These are phyloP conservation scores for Amphiduros pacificus DNA, from an alignment of 2,888 invertebrate genomes.

Conservation along the genomic window DNA sequence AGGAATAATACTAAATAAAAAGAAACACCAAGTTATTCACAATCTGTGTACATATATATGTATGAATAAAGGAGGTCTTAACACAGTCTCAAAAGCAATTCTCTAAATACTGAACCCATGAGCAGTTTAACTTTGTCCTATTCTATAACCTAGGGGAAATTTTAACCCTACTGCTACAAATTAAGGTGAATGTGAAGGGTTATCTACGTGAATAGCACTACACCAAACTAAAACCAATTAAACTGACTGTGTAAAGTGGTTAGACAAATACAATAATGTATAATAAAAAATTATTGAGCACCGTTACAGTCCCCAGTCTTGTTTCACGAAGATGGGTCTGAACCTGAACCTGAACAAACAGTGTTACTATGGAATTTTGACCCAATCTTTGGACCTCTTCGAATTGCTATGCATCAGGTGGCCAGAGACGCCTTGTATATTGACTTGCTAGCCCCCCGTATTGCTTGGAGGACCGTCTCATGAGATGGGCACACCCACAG, in stretches of 20 bases:
- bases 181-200: too few relatives aligned
- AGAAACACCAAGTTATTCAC: constrained; percentile 25
- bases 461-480: too few relatives aligned
- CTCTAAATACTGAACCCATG: constrained; percentile 20
- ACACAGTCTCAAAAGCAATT: constrained; percentile 13
- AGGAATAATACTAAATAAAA: constrained; percentile 38
- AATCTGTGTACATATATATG: constrained; percentile 12
- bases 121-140: too few relatives aligned
- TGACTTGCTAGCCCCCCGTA: too few relatives aligned
- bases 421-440: too few relatives aligned
- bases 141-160: too few relatives aligned
- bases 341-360: constrained; percentile 4
- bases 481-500: too few relatives aligned
- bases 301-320: constrained; percentile 17
- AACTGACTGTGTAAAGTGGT: constrained; percentile 1
- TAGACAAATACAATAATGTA: constrained; percentile 1
- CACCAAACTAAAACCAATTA: not conserved
- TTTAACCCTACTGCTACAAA: too few relatives aligned
- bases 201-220: too few relatives aligned
- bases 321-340: constrained; percentile 3
- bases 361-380: not conserved
- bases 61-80: constrained; percentile 13
- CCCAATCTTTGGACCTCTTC: too few relatives aligned
- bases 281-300: constrained; percentile 15
- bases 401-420: too few relatives aligned